phyloP scores from a whole-genome alignment of 2,113 vertebrate species.

The Hystrix brachyura region DNA sequence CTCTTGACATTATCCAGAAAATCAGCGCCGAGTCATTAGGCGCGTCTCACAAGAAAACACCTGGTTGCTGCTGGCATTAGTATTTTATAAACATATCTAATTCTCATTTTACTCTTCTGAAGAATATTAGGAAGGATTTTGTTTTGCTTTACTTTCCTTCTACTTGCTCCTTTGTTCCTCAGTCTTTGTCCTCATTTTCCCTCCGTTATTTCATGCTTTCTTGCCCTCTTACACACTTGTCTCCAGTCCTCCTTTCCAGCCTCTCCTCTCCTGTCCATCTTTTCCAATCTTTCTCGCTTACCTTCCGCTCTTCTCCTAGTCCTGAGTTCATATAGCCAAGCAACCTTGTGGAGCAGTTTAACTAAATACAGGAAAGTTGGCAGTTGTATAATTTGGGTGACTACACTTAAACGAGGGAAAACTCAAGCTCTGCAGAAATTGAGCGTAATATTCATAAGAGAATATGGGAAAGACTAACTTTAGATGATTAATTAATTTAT shows the following conservation, averaged over 20 bases:
- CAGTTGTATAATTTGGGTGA: background rate
- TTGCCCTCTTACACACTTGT: background rate
- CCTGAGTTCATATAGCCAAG: background rate
- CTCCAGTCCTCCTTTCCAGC: background rate
- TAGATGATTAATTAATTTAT: constrained; percentile 79
- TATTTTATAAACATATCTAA: background rate
- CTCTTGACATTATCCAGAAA: background rate
- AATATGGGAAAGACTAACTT: constrained; percentile 70
- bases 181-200: background rate
- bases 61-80: background rate
- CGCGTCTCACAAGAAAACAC: constrained; percentile 57
- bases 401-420: background rate
- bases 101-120: background rate
- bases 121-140: background rate
- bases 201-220: background rate
- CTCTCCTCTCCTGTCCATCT: background rate
- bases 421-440: background rate
- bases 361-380: background rate
- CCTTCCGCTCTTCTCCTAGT: background rate
- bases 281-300: background rate
- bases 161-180: background rate
- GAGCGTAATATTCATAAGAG: background rate
- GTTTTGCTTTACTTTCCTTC: background rate
- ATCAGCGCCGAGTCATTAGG: background rate
- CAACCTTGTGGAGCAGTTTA: background rate